A percentile compares a stretch with the other conserved stretches of the same genome.
phyloP scores from a whole-genome alignment of 2,113 vertebrate species.

The Crotalus horridus region DNA sequence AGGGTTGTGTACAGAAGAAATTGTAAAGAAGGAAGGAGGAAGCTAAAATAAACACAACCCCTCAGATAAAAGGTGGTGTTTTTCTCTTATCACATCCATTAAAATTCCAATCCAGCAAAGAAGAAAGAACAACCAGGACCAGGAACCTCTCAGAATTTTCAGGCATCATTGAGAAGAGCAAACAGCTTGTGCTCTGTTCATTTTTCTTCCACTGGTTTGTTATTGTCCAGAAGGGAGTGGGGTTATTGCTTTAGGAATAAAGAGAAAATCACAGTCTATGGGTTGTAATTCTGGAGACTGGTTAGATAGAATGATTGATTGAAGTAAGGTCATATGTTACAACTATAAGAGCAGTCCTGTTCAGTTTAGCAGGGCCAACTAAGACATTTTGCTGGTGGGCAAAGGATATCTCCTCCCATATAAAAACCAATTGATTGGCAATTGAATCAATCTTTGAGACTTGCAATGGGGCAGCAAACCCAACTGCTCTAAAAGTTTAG shows the following conservation, averaged over 20 bases:
- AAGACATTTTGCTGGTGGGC: background rate
- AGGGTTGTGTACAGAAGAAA: slow-evolving; percentile 16
- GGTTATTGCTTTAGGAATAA: background rate
- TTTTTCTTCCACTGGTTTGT: slow-evolving; percentile 42
- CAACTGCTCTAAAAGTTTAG: background rate
- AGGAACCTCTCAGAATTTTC: slow-evolving; percentile 46
- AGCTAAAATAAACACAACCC: slow-evolving; percentile 51
- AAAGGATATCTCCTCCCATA: background rate
- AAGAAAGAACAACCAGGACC: slow-evolving; percentile 2
- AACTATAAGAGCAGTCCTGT: background rate
- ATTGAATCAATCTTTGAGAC: background rate
- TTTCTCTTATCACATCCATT: slow-evolving; percentile 43
- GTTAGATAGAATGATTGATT: background rate
- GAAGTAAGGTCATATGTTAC: background rate
- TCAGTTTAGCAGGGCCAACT: background rate
- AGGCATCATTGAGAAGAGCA: slow-evolving; percentile 20
- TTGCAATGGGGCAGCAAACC: background rate
- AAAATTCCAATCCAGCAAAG: slow-evolving; percentile 59
- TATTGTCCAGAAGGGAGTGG: slow-evolving; percentile 9
- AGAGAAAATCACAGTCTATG: background rate
- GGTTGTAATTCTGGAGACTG: background rate
- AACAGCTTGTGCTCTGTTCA: background rate
- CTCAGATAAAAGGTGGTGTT: slow-evolving; percentile 57
- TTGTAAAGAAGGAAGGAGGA: slow-evolving; percentile 46
- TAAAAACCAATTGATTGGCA: background rate